A percentile compares a stretch with the other conserved stretches of the same genome.
Conservation (phyloP, 1,140 invertebrate genomes). For the Drosophila sp. region DNA sequence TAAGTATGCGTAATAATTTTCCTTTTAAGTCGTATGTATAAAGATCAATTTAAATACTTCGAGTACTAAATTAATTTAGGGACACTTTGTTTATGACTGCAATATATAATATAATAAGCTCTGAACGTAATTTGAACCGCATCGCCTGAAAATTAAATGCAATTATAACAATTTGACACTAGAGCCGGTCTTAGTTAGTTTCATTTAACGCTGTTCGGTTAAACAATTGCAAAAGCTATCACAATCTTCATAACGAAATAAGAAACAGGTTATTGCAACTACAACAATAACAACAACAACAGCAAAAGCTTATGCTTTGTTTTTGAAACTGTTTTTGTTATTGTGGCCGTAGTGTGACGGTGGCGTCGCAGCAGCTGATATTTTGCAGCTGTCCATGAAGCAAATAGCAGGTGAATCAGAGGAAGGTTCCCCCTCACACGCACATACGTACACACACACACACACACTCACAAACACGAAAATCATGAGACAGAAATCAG, state of each 20-base stretch:
- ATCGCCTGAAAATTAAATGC: slow-evolving; percentile 26
- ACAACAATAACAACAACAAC: slow-evolving; percentile 18
- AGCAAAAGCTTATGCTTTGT: slow-evolving; percentile 27
- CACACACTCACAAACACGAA: background rate
- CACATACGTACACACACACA: background rate
- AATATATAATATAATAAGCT: too few species aligned
- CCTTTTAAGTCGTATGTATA: too few species aligned
- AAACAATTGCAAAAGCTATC: slow-evolving; percentile 33
- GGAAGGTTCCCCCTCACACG: background rate
- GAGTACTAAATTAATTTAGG: too few species aligned
- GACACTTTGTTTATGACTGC: too few species aligned
- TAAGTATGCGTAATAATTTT: background rate
- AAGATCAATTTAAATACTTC: too few species aligned
- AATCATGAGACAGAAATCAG: slow-evolving; percentile 1
- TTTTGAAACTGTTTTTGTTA: slow-evolving; percentile 16
- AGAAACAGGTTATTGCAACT: slow-evolving; percentile 48
- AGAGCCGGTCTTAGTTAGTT: slow-evolving; percentile 27
- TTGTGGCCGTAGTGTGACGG: background rate
- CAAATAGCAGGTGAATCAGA: slow-evolving; percentile 50
- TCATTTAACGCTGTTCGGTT: slow-evolving; percentile 30
- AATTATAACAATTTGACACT: slow-evolving; percentile 37
- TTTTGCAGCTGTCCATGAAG: slow-evolving; percentile 41
- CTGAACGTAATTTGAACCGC: too few species aligned
- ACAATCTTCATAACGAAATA: slow-evolving; percentile 42
- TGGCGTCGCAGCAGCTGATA: slow-evolving; percentile 45